Evolutionary conservation across 2,888 invertebrate species (phyloP), one percentile per base, ranked within the genome.

Genomic region (Polyommatus icarus): DNA sequence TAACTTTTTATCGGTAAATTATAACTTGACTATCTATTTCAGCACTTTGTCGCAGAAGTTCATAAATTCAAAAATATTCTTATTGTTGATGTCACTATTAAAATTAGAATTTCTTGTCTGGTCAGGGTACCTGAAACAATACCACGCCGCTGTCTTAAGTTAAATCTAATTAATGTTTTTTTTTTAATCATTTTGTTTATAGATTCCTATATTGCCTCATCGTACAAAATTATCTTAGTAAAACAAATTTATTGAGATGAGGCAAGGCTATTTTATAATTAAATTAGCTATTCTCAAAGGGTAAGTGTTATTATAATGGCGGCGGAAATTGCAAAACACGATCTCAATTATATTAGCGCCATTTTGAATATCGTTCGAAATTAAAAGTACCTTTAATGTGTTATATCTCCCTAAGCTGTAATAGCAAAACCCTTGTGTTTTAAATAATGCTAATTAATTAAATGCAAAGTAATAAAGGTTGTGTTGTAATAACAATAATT

Each of bases 261-360:
- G 67, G 29, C 67, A 6, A 75, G 73, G 73, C 24, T 73, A 46
- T 73, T 29, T 29, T 75, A 54, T 75, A 54, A 75, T 75, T 75
- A 75, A 75, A 75, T 75, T 75, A 75, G 75, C 75, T 50, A 50
- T 50, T 54, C 75, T 75, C 75, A 75, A 75, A 75, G 73, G 73
- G 24, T 73, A 73, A 73, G 75, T 75, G 75, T 50, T 75, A 75
- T 75, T 50, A 29, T 54, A 50, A 75, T 75, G 54, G 75, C 54
- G 54, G 54, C 29, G 72, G 54, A 75, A 75, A 75, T 75, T 50
- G 75, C 75, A 40, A 75, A 75, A 75, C 50, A 50, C 75, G 75
- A 75, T 75, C 75, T 54, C 50, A 75, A 75, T 75, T 50, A 50
- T 50, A 54, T 75, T 46, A 75, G 24, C 75, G 75, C 75, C 75